Percentiles rank a stretch among this genome's conserved stretches.
Conservation (phyloP, 1,140 invertebrate species). For the Eurosta solidaginis region DNA sequence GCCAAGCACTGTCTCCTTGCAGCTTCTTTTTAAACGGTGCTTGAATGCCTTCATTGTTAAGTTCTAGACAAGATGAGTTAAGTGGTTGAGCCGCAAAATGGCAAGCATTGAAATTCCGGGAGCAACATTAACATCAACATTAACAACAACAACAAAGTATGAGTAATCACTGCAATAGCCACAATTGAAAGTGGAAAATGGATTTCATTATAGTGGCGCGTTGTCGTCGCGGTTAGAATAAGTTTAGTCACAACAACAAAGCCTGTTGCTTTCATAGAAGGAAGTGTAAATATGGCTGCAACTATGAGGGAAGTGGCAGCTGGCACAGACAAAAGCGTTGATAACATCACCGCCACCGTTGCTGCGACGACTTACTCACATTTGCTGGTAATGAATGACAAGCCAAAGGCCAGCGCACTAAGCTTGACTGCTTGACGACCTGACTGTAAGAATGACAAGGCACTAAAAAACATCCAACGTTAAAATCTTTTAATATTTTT, state of each 20-base stretch:
- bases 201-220: background rate
- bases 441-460: conserved; percentile 10
- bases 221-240: background rate
- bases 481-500: background rate
- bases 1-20: background rate
- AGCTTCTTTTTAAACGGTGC: background rate
- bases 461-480: background rate
- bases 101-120: conserved; percentile 28
- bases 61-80: conserved; percentile 29
- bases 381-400: conserved; percentile 25
- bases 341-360: conserved; percentile 20
- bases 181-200: conserved; percentile 28
- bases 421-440: background rate
- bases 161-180: conserved; percentile 23
- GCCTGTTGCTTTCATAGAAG: no score
- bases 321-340: conserved; percentile 21
- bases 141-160: background rate
- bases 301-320: conserved; percentile 4
- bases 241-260: background rate
- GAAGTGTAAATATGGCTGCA: no score
- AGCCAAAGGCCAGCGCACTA: conserved; percentile 28
- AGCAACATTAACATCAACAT: conserved; percentile 14
- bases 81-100: conserved; percentile 33
- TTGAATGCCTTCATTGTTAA: conserved; percentile 29
- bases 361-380: conserved; percentile 21